These are phyloP conservation scores for Acanthopagrus latus DNA, from an alignment of 2,797 vertebrate genomes.

Conservation along the genomic window DNA sequence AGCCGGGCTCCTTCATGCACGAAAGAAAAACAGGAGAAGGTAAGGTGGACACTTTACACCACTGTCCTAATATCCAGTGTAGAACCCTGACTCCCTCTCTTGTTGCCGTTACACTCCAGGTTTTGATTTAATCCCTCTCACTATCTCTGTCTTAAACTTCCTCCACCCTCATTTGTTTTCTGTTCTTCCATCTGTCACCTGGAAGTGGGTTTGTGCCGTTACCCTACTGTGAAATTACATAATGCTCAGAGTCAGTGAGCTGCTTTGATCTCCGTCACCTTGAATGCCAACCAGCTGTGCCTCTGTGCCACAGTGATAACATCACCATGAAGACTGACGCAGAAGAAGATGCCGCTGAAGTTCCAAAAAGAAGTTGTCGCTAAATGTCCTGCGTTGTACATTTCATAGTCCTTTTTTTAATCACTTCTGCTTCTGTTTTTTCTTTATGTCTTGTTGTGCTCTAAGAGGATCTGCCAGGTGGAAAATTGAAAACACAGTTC, in stretches of 20 bases:
- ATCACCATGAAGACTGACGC: slow-evolving; percentile 36
- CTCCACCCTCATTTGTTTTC: slow-evolving; percentile 22
- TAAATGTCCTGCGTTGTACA: not conserved
- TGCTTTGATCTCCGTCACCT: slow-evolving; percentile 57
- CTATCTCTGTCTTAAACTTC: slow-evolving; percentile 2
- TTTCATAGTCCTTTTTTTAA: not conserved
- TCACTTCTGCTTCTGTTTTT: not conserved
- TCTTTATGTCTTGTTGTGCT: not conserved
- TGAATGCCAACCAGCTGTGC: slow-evolving; percentile 56
- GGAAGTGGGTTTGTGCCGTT: slow-evolving; percentile 31
- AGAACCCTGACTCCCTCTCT: not conserved
- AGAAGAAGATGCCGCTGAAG: not conserved
- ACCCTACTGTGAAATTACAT: slow-evolving; percentile 58
- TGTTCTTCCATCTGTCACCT: slow-evolving; percentile 32
- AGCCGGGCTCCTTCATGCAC: too few relatives aligned
- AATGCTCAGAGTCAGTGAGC: slow-evolving; percentile 46
- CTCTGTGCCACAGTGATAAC: slow-evolving; percentile 19
- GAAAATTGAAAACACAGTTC: not conserved
- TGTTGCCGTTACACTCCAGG: not conserved
- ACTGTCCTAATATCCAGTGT: not conserved
- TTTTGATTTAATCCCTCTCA: not conserved
- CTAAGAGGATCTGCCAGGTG: not conserved
- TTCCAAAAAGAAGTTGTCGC: not conserved
- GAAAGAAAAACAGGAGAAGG: too few relatives aligned
- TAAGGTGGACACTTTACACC: not conserved